Evolutionary conservation across 2,797 vertebrate species (phyloP), one percentile per base, ranked within the genome.

Genomic region (Sandelia bainsii): DNA sequence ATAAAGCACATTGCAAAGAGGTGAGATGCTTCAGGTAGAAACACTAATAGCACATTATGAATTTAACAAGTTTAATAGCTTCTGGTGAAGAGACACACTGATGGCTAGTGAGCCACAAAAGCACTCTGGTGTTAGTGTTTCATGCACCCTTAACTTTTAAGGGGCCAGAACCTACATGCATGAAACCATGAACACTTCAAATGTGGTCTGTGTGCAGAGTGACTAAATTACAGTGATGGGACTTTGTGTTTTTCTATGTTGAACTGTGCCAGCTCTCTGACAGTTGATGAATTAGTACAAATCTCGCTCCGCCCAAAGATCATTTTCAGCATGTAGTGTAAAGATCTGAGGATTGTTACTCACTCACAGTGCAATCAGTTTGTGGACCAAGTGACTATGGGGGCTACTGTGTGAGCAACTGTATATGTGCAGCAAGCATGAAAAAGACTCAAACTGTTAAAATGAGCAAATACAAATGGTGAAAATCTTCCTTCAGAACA

Each of bases 211-310:
- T 56, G 44, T 14, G 42, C 20, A 61, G 23, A 75, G 70, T 51
- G 39, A 48, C 66, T 22, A 29, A 52, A 73, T 68, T 67, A 60
- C 53, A 72, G 61, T n/a, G 58, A 71, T 56, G 42, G 53, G 45
- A 53, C 39, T 51, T 46, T 17, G 56, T 85, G 75, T 83, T 88
- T 87, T 88, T 64, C 74, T 72, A 59, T 13, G 19, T 23, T 39
- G 70, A 83, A 40, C 72, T 44, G 69, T 76, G 88, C 81, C 85
- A 84, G 64, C 68, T 69, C 51, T 58, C 46, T 82, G 83, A 88
- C 81, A 86, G 75, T 80, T 89, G 85, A 87, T 73, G 64, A 81
- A 90, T 84, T 75, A 79, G 70, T 68, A 45, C 22, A 20, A 70
- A 45, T 62, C 58, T 59, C 1, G 16, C 79, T 80, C 77, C 80